Percentiles rank a stretch among this genome's conserved stretches.
phyloP scores from a whole-genome alignment of 2,888 invertebrate genomes.

The Diadegma fenestrale region DNA sequence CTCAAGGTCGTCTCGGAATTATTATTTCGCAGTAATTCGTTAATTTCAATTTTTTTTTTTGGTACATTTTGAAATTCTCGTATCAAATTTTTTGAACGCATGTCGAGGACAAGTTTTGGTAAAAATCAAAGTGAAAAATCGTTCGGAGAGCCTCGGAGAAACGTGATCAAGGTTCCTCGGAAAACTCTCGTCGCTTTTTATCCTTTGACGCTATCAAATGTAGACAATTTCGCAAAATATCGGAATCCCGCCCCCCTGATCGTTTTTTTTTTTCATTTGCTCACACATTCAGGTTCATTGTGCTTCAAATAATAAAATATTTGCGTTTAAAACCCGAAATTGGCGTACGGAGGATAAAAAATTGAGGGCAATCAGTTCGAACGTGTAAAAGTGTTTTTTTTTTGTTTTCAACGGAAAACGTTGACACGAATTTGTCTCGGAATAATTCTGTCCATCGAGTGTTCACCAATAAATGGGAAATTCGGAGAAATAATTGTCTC shows the following conservation, averaged over 20 bases:
- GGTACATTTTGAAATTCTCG: neutral
- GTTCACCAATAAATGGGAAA: no score
- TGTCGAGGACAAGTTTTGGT: neutral
- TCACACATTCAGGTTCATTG: neutral
- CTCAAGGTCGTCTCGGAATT: no score
- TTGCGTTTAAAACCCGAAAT: neutral
- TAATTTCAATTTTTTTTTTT: no score
- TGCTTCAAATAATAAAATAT: neutral
- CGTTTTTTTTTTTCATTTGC: neutral
- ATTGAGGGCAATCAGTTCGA: neutral
- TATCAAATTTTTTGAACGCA: neutral
- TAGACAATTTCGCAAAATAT: neutral
- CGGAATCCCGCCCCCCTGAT: neutral
- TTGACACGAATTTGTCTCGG: neutral
- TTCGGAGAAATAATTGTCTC: neutral
- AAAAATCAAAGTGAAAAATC: constrained; percentile 61
- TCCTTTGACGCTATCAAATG: constrained; percentile 50
- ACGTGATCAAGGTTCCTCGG: constrained; percentile 81
- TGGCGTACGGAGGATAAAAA: neutral
- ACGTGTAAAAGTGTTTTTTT: neutral
- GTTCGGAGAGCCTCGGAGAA: constrained; percentile 73
- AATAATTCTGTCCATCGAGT: neutral
- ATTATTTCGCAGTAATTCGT: no score
- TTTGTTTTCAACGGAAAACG: neutral
- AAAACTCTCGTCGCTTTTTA: constrained; percentile 70